A percentile compares a stretch with the other conserved stretches of the same genome.
Conservation (phyloP, 2,113 vertebrate species). For the Lagopus muta region DNA sequence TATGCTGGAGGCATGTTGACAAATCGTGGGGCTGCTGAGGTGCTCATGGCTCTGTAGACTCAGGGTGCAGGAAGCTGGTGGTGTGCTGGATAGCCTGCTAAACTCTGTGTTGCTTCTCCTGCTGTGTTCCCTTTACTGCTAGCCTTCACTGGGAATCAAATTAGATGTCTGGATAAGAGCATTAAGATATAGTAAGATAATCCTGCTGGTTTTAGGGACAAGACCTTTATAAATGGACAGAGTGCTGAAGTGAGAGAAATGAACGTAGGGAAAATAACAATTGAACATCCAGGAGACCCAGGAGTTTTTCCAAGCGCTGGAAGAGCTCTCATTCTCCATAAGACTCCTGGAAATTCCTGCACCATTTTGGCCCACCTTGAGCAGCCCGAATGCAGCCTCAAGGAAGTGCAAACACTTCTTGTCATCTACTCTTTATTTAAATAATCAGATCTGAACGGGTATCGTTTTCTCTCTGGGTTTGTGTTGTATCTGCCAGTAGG, state of each 20-base stretch:
- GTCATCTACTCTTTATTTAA: conserved; percentile 13
- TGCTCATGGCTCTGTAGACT: neutral
- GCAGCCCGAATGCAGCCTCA: neutral
- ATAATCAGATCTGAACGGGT: neutral
- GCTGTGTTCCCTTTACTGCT: neutral
- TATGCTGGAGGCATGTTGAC: accelerated
- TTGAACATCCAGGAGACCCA: neutral
- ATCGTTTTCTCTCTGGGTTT: neutral
- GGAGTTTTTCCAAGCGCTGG: neutral
- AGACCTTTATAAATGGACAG: neutral
- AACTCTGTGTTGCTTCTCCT: neutral
- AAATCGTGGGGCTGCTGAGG: accelerated
- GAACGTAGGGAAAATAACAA: neutral
- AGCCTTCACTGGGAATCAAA: neutral
- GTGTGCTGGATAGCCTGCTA: neutral
- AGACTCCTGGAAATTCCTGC: neutral
- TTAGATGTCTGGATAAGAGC: neutral
- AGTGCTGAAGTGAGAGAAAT: neutral
- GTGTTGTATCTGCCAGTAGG: neutral
- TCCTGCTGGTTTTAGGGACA: neutral
- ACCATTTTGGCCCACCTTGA: conserved; percentile 14
- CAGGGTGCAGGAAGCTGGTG: neutral
- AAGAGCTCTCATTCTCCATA: neutral
- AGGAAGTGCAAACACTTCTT: neutral
- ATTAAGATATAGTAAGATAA: accelerated